A percentile compares a stretch with the other conserved stretches of the same genome.
These are phyloP conservation scores for Lepisosteus osseus DNA, from an alignment of 2,113 vertebrate species.

Conservation along the genomic window DNA sequence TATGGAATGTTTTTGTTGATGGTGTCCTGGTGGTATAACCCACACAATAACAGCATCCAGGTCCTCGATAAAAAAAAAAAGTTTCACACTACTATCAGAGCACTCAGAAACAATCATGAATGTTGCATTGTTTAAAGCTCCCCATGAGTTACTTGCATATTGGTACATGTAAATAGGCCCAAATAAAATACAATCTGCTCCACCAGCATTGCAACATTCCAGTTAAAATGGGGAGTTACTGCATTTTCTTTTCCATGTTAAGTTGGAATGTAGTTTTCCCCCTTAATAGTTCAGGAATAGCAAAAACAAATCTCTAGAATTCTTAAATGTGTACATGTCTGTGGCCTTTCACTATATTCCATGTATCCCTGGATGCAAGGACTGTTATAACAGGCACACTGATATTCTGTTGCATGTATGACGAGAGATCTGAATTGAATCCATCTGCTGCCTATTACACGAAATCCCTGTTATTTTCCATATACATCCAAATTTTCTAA, in stretches of 20 bases:
- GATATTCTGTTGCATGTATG: conserved; percentile 46
- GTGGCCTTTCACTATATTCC: conserved; percentile 42
- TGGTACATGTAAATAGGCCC: too few species aligned
- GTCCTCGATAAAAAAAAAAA: too few species aligned
- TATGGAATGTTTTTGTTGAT: conserved; percentile 11
- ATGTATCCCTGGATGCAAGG: conserved; percentile 38
- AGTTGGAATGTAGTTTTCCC: conserved; percentile 18
- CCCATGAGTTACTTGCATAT: too few species aligned
- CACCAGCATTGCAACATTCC: too few species aligned
- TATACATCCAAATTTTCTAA: conserved; percentile 40
- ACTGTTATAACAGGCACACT: conserved; percentile 43
- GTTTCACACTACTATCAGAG: too few species aligned
- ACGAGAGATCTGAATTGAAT: conserved; percentile 46
- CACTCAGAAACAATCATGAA: too few species aligned
- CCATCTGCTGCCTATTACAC: conserved; percentile 49
- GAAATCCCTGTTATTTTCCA: conserved; percentile 49
- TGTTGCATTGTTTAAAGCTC: too few species aligned
- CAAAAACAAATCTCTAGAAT: conserved; percentile 25
- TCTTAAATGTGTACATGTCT: conserved; percentile 45
- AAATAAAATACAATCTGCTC: too few species aligned
- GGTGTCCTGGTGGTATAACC: conserved; percentile 3
- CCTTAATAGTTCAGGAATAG: too few species aligned
- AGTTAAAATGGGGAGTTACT: too few species aligned
- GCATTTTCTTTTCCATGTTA: too few species aligned
- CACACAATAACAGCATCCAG: too few species aligned